phyloP scores from a whole-genome alignment of 1,140 invertebrate species.

The Lordiphosa stackelbergi region DNA sequence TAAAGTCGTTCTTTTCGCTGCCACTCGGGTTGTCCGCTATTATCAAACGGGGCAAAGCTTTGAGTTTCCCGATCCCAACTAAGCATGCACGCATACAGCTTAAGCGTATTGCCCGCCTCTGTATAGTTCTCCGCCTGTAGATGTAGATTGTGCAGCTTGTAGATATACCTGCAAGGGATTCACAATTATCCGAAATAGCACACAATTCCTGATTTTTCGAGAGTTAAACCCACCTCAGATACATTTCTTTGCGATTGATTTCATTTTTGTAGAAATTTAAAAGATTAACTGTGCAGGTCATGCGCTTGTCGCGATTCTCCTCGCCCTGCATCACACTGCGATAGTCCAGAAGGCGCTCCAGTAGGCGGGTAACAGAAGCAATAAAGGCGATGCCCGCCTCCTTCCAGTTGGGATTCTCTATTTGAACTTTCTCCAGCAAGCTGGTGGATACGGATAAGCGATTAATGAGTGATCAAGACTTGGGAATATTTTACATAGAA shows the following conservation, averaged over 20 bases:
- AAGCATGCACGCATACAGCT: slow-evolving; percentile 94
- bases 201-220: background rate
- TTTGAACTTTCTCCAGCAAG: slow-evolving; percentile 90
- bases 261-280: slow-evolving; percentile 98
- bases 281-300: slow-evolving; percentile 98
- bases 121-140: slow-evolving; percentile 95
- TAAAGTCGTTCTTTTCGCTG: slow-evolving; percentile 96
- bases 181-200: background rate
- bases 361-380: slow-evolving; percentile 90
- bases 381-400: slow-evolving; percentile 94
- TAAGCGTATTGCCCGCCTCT: slow-evolving; percentile 96
- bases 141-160: slow-evolving; percentile 96
- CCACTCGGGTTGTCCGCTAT: slow-evolving; percentile 86
- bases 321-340: slow-evolving; percentile 94
- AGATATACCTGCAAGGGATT: slow-evolving; percentile 84
- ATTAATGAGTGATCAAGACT: background rate
- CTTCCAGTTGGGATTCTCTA: slow-evolving; percentile 90
- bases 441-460: slow-evolving; percentile 77
- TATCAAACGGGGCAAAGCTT: slow-evolving; percentile 77
- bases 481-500: background rate
- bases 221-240: slow-evolving; percentile 81
- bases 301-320: slow-evolving; percentile 94
- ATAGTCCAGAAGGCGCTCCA: slow-evolving; percentile 94
- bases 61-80: slow-evolving; percentile 88
- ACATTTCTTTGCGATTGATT: slow-evolving; percentile 97